Evolutionary conservation across 1,140 invertebrate species (phyloP).

Genomic region (Papilio machaon): DNA sequence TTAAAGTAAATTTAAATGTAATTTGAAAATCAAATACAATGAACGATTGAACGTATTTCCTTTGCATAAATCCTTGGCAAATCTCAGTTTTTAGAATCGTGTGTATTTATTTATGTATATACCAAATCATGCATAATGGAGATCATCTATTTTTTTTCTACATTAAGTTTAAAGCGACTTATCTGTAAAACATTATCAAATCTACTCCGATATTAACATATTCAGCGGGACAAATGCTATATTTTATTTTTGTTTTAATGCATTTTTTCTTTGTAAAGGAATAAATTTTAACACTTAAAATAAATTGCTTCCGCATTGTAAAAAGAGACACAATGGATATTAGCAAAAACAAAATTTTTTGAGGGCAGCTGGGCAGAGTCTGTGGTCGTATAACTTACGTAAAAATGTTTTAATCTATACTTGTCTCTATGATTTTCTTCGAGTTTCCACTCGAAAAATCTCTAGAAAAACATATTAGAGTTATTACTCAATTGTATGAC

Average conservation of each 20-base stretch:
- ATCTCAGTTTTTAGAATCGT: not conserved
- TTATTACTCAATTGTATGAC: not conserved
- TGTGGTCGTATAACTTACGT: too few relatives aligned
- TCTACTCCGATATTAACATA: not conserved
- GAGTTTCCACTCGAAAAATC: too few relatives aligned
- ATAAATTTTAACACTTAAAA: not conserved
- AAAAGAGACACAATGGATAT: not conserved
- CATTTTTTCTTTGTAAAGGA: not conserved
- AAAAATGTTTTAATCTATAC: not conserved
- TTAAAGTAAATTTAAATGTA: conserved; percentile 3
- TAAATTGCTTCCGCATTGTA: not conserved
- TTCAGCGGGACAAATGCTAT: not conserved
- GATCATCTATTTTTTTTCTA: not conserved
- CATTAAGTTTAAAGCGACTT: not conserved
- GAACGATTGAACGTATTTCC: not conserved
- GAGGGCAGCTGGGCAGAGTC: not conserved
- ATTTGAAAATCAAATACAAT: conserved; percentile 12
- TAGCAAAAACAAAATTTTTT: not conserved
- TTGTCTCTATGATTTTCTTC: too few relatives aligned
- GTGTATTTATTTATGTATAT: not conserved
- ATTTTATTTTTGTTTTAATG: not conserved
- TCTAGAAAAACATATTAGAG: not conserved
- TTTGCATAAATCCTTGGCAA: conserved; percentile 2
- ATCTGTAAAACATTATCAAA: not conserved
- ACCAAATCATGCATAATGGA: not conserved